Evolutionary conservation across 2,888 invertebrate genomes (phyloP).

Genomic region (Leucophora obtusa): DNA sequence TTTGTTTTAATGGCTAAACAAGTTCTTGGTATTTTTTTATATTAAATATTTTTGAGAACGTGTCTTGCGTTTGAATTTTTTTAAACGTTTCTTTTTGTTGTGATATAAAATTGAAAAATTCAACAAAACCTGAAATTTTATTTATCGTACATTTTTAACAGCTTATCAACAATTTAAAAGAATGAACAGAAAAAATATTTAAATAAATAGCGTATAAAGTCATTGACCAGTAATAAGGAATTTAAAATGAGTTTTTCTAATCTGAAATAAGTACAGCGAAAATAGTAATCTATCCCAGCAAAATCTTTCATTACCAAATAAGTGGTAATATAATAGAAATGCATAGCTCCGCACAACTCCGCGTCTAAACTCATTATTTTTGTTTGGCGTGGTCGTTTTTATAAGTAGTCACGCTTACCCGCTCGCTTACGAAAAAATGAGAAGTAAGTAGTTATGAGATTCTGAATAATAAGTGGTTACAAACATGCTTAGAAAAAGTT

Average conservation of each 20-base stretch:
- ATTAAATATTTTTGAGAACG: constrained; percentile 31
- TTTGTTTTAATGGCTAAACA: constrained; percentile 57
- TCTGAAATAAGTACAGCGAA: neutral
- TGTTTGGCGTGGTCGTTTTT: too few relatives aligned
- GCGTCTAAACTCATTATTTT: too few relatives aligned
- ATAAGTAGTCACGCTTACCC: too few relatives aligned
- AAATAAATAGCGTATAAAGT: constrained; percentile 2
- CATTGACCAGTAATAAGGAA: constrained; percentile 1
- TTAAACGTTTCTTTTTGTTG: constrained; percentile 13
- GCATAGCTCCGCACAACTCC: too few relatives aligned
- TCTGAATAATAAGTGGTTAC: too few relatives aligned
- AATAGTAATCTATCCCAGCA: neutral
- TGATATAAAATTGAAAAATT: constrained; percentile 8
- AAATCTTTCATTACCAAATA: too few relatives aligned
- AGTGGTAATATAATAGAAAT: too few relatives aligned
- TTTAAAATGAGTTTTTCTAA: constrained; percentile 13
- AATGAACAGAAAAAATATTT: neutral
- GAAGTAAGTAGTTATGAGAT: too few relatives aligned
- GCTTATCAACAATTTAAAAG: constrained; percentile 21
- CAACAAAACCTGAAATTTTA: constrained; percentile 28
- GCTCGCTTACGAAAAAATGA: too few relatives aligned
- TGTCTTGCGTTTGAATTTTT: constrained; percentile 40
- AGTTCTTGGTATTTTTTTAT: constrained; percentile 51
- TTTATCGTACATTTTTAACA: constrained; percentile 18
- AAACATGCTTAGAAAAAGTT: too few relatives aligned